Base-by-base conservation (phyloP, 2,113 vertebrate genomes). In the Glareola pratincola region DNA sequence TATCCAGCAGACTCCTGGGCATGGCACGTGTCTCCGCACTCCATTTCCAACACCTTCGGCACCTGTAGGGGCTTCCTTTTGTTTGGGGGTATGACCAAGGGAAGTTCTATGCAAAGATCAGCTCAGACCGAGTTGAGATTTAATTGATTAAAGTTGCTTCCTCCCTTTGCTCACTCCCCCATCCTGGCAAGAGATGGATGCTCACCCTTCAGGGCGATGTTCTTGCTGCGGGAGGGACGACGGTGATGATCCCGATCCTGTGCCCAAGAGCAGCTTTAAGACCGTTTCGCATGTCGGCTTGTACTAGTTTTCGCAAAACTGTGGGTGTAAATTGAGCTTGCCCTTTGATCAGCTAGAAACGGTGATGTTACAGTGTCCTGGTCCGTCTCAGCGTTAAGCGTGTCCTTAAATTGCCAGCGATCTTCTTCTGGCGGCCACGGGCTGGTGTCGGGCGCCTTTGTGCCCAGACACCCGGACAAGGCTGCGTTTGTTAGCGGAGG, bases 41-140 rank as follows among this genome's bases (percentile, higher is more conserved):
- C 53, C 30, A 1, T 51, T 84, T 54, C 36, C 88, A 77, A 4
- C 21, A 15, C 37, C 12, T 86, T 41, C 54, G 53, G 56, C 26
- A 17, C 2, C 1, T 0, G 0, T 1, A 9, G 21, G n/a, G 32
- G 60, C 51, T 81, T 34, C 1, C 0, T 24, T 78, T 53, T 16
- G 19, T 68, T 24, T 36, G 47, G 73, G 59, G 57, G 29, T 51
- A 63, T 8, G 4, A 34, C 43, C 7, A 0, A 30, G 34, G 47
- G 85, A 23, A 41, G n/a, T 59, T 68, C 37, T 63, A 50, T 54
- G 26, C n/a, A 41, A 57, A 30, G 26, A 68, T 19, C 36, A 1
- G 0, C 48, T 74, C 50, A 12, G 36, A 32, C 34, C 68, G 20
- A 73, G 50, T 34, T 89, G 86, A 41, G 45, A 32, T 92, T 64